Base-by-base conservation (phyloP, 2,797 vertebrate genomes). In the Paguma larvata region DNA sequence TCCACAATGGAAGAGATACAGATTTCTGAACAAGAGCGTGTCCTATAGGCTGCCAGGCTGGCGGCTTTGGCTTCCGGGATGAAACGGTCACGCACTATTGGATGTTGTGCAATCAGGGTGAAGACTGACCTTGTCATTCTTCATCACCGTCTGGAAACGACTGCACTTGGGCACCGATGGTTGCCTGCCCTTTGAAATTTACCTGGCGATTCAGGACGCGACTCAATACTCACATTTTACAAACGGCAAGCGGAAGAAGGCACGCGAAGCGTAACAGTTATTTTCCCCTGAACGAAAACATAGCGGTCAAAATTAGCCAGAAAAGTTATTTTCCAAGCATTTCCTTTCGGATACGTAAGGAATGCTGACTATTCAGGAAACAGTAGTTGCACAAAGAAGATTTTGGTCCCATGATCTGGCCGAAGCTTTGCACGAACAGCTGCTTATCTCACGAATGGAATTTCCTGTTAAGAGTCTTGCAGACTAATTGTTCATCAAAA, bases 381-480 rank as follows among this genome's bases (percentile, higher is more conserved):
- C 87, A 97, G 97, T 90, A 97, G 97, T 91, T 94, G 88, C 80
- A 91, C 92, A 97, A 97, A 97, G 96, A 97, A 93, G 32, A 92
- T 97, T 98, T 96, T 75, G 91, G 97, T 98, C 98, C 87, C 96
- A 97, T 97, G 98, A 98, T 98, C 98, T 98, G 96, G 98, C 97
- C 98, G 97, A 98, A 98, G 94, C 96, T 97, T 98, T 98, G 96
- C 97, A 85, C 34, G 44, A 97, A 94, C 98, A 99, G 98, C 98
- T 98, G 98, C 98, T 99, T 99, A 99, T 99, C 98, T 98, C 97
- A 90, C 78, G 97, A 98, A 97, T 98, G 98, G 98, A 99, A 98
- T 98, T 99, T 99, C 99, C 99, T 99, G 99, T 98, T 98, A 98
- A 98, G 91, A 97, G 96, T 96, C 97, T 98, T 98, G 95, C 95